phyloP scores from a whole-genome alignment of 2,888 invertebrate species.

The Phania funesta region DNA sequence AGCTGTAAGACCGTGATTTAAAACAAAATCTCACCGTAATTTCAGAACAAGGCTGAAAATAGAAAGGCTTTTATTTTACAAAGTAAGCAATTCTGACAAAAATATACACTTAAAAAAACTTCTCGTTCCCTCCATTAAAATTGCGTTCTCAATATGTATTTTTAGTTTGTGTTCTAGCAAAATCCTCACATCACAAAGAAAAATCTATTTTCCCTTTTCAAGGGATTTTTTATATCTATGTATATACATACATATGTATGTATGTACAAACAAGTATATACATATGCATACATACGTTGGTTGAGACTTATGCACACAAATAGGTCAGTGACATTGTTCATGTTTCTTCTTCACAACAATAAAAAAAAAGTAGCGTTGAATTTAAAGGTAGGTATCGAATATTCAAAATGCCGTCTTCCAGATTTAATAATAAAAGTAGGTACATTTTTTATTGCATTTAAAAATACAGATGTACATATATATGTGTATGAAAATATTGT shows the following conservation, averaged over 20 bases:
- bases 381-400: conserved; percentile 40
- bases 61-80: too few species aligned
- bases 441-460: neutral
- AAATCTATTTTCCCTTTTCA: conserved; percentile 17
- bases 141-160: neutral
- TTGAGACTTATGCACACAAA: conserved; percentile 46
- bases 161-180: neutral
- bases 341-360: conserved; percentile 19
- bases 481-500: neutral
- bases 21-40: too few species aligned
- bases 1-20: too few species aligned
- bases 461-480: neutral
- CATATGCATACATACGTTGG: neutral
- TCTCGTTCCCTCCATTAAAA: too few species aligned
- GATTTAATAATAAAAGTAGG: neutral
- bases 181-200: neutral
- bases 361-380: neutral
- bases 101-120: too few species aligned
- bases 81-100: too few species aligned
- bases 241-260: neutral
- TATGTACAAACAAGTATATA: neutral
- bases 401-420: conserved; percentile 27
- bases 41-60: too few species aligned
- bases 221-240: conserved; percentile 18
- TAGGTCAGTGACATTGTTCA: conserved; percentile 60